A percentile compares a stretch with the other conserved stretches of the same genome.
These are phyloP conservation scores for Perca schrenkii DNA, from an alignment of 2,113 vertebrate genomes.

Conservation along the genomic window DNA sequence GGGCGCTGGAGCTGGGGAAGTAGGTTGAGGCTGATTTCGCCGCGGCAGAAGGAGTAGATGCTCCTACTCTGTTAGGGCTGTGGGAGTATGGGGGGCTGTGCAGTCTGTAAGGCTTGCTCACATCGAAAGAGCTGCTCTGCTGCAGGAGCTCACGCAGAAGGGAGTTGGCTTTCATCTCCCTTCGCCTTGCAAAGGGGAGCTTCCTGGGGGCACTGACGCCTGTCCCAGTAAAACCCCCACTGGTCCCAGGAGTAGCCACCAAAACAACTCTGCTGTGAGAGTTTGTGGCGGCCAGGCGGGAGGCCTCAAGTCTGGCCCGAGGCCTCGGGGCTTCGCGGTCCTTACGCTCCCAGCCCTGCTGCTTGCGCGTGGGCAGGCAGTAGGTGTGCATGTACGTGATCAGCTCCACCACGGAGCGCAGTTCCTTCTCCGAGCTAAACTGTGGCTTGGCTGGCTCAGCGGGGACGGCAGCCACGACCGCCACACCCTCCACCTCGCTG, in stretches of 20 bases:
- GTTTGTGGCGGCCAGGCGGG: slow-evolving; percentile 54
- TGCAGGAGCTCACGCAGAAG: slow-evolving; percentile 94
- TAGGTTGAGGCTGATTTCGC: slow-evolving; percentile 22
- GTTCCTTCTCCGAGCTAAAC: slow-evolving; percentile 87
- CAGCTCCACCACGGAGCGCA: slow-evolving; percentile 91
- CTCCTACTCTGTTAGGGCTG: slow-evolving; percentile 54
- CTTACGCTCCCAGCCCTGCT: slow-evolving; percentile 81
- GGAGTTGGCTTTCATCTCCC: slow-evolving; percentile 85
- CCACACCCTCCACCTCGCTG: slow-evolving; percentile 77
- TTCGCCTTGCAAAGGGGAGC: slow-evolving; percentile 73
- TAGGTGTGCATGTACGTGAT: slow-evolving; percentile 99
- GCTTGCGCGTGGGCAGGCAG: slow-evolving; percentile 92
- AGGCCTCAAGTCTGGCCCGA: slow-evolving; percentile 57
- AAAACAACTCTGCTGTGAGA: slow-evolving; percentile 71
- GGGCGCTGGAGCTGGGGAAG: slow-evolving; percentile 10
- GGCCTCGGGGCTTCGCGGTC: slow-evolving; percentile 79
- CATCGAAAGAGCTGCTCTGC: slow-evolving; percentile 89
- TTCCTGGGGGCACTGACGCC: slow-evolving; percentile 48
- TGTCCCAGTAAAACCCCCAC: slow-evolving; percentile 30
- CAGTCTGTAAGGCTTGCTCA: slow-evolving; percentile 96
- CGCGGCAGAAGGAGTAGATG: neutral
- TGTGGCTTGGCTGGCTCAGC: slow-evolving; percentile 63
- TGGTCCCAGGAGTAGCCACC: slow-evolving; percentile 43
- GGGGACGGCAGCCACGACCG: neutral
- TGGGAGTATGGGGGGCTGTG: slow-evolving; percentile 90